A percentile compares a stretch with the other conserved stretches of the same genome.
Conservation (phyloP, 2,113 vertebrate species). For the Megaptera novaeangliae region DNA sequence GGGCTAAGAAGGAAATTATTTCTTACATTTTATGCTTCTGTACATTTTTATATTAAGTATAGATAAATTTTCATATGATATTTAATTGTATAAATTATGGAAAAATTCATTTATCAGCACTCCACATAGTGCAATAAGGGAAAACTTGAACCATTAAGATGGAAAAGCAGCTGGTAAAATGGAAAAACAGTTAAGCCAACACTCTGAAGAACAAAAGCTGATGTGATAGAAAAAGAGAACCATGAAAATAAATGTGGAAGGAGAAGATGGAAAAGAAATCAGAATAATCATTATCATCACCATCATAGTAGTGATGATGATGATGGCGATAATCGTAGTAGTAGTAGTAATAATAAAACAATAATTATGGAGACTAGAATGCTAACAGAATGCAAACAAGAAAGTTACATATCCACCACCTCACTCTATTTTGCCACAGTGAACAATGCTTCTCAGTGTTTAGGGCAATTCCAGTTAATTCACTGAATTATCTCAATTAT, state of each 20-base stretch:
- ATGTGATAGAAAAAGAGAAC: neutral
- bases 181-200: neutral
- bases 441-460: neutral
- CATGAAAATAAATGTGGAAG: neutral
- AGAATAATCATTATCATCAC: neutral
- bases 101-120: neutral
- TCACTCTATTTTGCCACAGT: neutral
- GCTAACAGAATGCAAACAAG: neutral
- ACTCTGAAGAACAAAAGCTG: neutral
- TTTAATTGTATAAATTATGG: neutral
- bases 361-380: neutral
- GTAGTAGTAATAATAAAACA: neutral
- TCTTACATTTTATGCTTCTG: neutral
- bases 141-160: neutral
- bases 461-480: neutral
- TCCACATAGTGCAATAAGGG: neutral
- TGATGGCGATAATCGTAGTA: neutral
- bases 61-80: neutral
- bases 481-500: neutral
- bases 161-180: neutral
- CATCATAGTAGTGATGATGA: neutral
- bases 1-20: neutral
- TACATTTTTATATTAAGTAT: neutral
- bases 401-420: neutral
- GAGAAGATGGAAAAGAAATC: neutral